phyloP scores from a whole-genome alignment of 1,140 invertebrate genomes.

The Aphis craccivora region DNA sequence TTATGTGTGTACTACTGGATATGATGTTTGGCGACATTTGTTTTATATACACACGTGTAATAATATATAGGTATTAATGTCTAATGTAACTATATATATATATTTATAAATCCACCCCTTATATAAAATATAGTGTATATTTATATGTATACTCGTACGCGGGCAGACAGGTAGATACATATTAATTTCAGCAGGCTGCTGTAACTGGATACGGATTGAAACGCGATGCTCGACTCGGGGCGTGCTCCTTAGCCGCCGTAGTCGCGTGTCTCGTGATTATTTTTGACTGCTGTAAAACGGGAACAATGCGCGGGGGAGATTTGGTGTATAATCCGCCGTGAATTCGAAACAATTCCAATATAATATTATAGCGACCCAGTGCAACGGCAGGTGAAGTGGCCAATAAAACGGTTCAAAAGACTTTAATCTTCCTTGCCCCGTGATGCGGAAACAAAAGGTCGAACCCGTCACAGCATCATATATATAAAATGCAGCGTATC shows the following conservation, averaged over 20 bases:
- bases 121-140: not conserved
- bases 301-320: slow-evolving; percentile 25
- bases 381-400: slow-evolving; percentile 42
- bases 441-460: slow-evolving; percentile 33
- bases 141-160: not conserved
- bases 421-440: slow-evolving; percentile 15
- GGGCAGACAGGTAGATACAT: slow-evolving; percentile 27
- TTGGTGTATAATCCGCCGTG: slow-evolving; percentile 29
- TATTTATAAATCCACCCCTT: not conserved
- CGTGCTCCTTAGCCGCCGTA: not conserved
- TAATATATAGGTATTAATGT: not conserved
- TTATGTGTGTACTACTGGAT: not conserved
- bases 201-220: slow-evolving; percentile 42
- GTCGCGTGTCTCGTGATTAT: slow-evolving; percentile 44
- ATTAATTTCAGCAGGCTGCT: slow-evolving; percentile 30
- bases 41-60: not conserved
- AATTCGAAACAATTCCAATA: slow-evolving; percentile 44
- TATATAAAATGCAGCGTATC: not conserved
- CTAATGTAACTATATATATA: not conserved
- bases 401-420: slow-evolving; percentile 40
- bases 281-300: not conserved
- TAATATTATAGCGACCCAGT: not conserved
- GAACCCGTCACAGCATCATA: not conserved
- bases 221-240: slow-evolving; percentile 7
- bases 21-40: not conserved